These are phyloP conservation scores for Hoplostethus mediterraneus DNA, from an alignment of 2,797 vertebrate species.

Conservation along the genomic window DNA sequence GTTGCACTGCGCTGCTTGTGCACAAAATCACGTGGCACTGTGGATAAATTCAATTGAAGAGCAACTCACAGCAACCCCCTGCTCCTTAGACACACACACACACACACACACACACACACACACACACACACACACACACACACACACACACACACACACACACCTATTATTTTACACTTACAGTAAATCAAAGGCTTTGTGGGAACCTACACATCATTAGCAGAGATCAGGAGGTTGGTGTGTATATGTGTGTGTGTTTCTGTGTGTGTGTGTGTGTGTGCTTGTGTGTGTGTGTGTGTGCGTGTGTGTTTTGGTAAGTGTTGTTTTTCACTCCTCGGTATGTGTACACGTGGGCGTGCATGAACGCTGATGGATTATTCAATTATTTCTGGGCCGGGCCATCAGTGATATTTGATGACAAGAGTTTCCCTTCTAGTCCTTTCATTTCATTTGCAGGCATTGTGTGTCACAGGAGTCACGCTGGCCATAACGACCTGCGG, in stretches of 20 bases:
- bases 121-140: not conserved
- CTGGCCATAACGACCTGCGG: slow-evolving; percentile 33
- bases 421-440: slow-evolving; percentile 22
- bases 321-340: not conserved
- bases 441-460: slow-evolving; percentile 56
- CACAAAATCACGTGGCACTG: slow-evolving; percentile 23
- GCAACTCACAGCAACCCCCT: no score
- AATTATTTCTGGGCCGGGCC: slow-evolving; percentile 37
- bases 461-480: slow-evolving; percentile 49
- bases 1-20: slow-evolving; percentile 1
- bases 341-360: not conserved
- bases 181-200: slow-evolving; percentile 6
- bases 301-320: no score
- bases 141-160: not conserved
- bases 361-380: slow-evolving; percentile 24
- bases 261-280: not conserved
- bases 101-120: no score
- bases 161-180: not conserved
- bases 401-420: slow-evolving; percentile 44
- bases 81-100: not conserved
- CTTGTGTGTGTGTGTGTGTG: not conserved
- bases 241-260: not conserved
- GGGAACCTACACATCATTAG: slow-evolving; percentile 30
- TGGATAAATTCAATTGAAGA: not conserved
- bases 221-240: not conserved